Percentiles rank a stretch among this genome's conserved stretches.
Evolutionary conservation across 1,140 invertebrate species (phyloP).

Genomic region (Triops longicaudatus): DNA sequence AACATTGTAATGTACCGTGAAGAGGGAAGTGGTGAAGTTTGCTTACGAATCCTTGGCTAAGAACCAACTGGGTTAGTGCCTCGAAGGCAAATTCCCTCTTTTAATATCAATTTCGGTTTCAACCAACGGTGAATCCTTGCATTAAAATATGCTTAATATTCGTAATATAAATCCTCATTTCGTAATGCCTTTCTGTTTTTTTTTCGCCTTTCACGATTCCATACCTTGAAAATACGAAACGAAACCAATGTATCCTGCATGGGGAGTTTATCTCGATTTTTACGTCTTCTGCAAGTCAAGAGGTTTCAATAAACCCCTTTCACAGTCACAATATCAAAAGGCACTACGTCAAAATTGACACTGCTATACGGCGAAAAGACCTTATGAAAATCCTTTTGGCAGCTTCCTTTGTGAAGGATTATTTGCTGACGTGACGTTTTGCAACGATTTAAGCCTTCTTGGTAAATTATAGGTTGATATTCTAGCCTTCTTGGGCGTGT

Average conservation of each 20-base stretch:
- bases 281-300: background rate
- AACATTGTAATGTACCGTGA: background rate
- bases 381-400: slow-evolving; percentile 8
- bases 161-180: background rate
- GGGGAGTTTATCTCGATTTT: background rate
- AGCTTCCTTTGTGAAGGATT: background rate
- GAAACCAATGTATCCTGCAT: background rate
- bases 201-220: background rate
- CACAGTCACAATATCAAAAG: background rate
- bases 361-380: background rate
- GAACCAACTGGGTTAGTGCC: background rate
- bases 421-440: background rate
- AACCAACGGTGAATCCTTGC: background rate
- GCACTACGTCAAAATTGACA: background rate
- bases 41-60: background rate
- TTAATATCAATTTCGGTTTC: background rate
- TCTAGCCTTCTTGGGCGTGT: no score
- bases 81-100: background rate
- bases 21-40: background rate
- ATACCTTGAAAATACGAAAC: background rate
- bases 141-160: background rate
- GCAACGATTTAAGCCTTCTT: background rate
- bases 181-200: background rate
- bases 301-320: background rate
- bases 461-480: no score